These are phyloP conservation scores for Drosophila yooni DNA, from an alignment of 2,888 invertebrate species.

Conservation along the genomic window DNA sequence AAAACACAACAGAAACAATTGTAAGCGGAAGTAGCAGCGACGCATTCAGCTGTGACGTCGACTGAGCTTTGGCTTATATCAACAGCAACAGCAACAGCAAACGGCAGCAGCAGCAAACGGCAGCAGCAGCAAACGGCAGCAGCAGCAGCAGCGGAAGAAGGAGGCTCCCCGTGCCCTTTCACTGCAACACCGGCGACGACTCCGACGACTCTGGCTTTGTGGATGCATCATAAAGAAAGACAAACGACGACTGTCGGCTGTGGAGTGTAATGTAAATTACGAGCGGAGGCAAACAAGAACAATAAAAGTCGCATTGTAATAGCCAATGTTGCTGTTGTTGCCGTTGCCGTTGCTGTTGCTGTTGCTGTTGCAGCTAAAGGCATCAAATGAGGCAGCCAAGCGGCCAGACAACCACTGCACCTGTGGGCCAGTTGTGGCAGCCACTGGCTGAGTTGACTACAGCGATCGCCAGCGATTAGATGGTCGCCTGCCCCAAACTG, in stretches of 20 bases:
- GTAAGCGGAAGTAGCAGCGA: conserved; percentile 75
- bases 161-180: conserved; percentile 16
- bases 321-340: conserved; percentile 25
- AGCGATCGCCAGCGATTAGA: conserved; percentile 60
- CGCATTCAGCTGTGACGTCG: conserved; percentile 75
- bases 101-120: background rate
- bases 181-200: background rate
- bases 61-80: conserved; percentile 67
- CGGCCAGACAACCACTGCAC: conserved; percentile 58
- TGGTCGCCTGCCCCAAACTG: conserved; percentile 60
- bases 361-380: conserved; percentile 32
- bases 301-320: conserved; percentile 72
- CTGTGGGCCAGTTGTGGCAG: conserved; percentile 49
- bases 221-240: conserved; percentile 68
- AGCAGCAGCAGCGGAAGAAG: conserved; percentile 36
- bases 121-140: background rate
- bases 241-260: conserved; percentile 68
- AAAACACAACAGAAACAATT: conserved; percentile 43
- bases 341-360: conserved; percentile 9
- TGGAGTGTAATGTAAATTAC: conserved; percentile 74
- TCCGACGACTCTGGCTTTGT: conserved; percentile 23
- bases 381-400: conserved; percentile 66
- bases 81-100: conserved; percentile 28
- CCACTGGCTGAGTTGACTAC: conserved; percentile 16
- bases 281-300: conserved; percentile 61